These are phyloP conservation scores for Cosmopolites sordidus DNA, from an alignment of 2,888 invertebrate genomes.

Conservation along the genomic window DNA sequence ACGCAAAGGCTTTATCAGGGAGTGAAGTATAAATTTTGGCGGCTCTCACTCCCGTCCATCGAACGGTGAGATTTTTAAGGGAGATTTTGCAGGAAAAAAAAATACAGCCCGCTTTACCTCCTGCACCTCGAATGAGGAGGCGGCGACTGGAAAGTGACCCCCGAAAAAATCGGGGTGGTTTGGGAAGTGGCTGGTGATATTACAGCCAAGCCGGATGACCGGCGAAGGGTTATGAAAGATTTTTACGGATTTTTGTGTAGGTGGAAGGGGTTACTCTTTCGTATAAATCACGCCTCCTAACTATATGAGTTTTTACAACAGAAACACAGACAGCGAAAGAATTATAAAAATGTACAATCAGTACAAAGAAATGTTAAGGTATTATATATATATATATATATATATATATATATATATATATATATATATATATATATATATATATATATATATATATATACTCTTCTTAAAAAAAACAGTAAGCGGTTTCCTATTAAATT, in stretches of 20 bases:
- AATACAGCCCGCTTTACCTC: slow-evolving; percentile 8
- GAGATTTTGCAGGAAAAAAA: slow-evolving; percentile 28
- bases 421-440: no score
- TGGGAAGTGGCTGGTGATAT: slow-evolving; percentile 28
- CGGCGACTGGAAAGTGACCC: slow-evolving; percentile 10
- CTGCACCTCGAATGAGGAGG: neutral
- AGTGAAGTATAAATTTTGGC: slow-evolving; percentile 27
- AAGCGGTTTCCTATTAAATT: no score
- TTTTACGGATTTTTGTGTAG: slow-evolving; percentile 27
- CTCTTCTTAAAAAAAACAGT: no score
- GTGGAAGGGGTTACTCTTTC: slow-evolving; percentile 19
- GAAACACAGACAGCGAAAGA: neutral
- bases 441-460: no score
- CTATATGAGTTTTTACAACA: neutral
- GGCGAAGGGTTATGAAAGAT: slow-evolving; percentile 30
- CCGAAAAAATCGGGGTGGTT: slow-evolving; percentile 7
- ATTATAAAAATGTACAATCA: neutral
- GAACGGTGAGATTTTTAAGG: slow-evolving; percentile 29
- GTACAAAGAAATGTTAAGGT: no score
- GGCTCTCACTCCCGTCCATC: slow-evolving; percentile 17
- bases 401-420: no score
- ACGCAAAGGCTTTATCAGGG: slow-evolving; percentile 28
- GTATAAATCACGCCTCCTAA: slow-evolving; percentile 20
- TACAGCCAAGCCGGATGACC: slow-evolving; percentile 17
- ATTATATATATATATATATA: no score